Conservation (phyloP, 2,797 vertebrate species). For the Neoniphon sammara region DNA sequence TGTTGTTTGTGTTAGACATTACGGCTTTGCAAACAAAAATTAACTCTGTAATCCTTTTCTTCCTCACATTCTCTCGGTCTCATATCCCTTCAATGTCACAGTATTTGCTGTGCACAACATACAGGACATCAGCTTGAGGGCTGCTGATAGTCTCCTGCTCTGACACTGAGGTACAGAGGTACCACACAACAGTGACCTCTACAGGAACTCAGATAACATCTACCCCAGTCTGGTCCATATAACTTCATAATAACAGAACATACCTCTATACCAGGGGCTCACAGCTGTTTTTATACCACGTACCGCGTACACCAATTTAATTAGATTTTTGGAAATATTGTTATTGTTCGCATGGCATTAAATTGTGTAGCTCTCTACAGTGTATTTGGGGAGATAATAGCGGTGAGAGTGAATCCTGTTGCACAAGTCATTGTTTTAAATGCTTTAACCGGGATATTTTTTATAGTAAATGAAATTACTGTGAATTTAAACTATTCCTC, state of each 20-base stretch:
- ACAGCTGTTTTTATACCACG: not conserved
- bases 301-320: not conserved
- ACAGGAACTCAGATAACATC: slow-evolving; percentile 76
- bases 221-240: slow-evolving; percentile 14
- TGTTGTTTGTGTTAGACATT: slow-evolving; percentile 62
- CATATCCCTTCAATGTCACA: slow-evolving; percentile 73
- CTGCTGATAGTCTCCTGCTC: slow-evolving; percentile 32
- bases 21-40: slow-evolving; percentile 65
- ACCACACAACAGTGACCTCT: slow-evolving; percentile 87
- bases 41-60: slow-evolving; percentile 70
- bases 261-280: slow-evolving; percentile 6
- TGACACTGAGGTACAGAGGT: slow-evolving; percentile 51
- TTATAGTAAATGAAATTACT: not conserved
- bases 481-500: not conserved
- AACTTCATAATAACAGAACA: not conserved
- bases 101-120: slow-evolving; percentile 49
- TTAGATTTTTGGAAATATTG: not conserved
- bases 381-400: no score
- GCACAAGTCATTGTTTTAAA: not conserved
- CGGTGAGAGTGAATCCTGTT: no score
- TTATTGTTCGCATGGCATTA: no score
- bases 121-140: slow-evolving; percentile 26
- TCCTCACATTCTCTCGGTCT: slow-evolving; percentile 50
- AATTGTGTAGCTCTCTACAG: no score
- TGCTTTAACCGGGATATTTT: not conserved